Base-by-base conservation (phyloP, 2,888 invertebrate genomes). In the Alsophila aescularia region DNA sequence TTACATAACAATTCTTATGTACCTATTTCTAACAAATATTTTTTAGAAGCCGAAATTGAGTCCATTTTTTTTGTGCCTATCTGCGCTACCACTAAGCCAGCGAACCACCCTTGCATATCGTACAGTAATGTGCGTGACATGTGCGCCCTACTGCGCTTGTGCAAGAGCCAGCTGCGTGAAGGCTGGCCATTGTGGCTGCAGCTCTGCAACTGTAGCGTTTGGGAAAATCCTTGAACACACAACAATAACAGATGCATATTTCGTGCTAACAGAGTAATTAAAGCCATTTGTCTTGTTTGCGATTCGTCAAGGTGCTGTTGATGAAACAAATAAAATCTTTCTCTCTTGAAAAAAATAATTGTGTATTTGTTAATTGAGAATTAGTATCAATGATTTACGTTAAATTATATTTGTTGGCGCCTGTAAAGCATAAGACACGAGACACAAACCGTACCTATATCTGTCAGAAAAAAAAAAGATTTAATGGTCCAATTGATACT, bases 81-180 rank as follows among this genome's bases (percentile, higher is more conserved):
- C 7, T 2, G 7, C 24, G 7, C 24, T 7, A 24, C 24, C 24
- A 7, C 2, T 5, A 24, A 5, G 7, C 24, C 24, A 24, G 8
- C 8, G 24, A 27, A 9, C 3, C 32, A 32, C 15, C 6, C 31
- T 29, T 16, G n/a, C 18, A 37, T 37, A 7, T 12, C 24, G 8
- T 24, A 24, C 24, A 39, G 6, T 31, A 42, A 10, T 43, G 43
- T 31, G 40, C 40, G 58, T 52, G 53, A 58, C 55, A 59, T 75
- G 29, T 37, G 52, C 48, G 48, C 63, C 32, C 32, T 2, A 3
- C 61, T 61, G 21, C 35, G 55, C 56, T 67, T 67, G 56, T 57
- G 69, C 67, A 71, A 75, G 70, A 70, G 43, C 50, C 69, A 61
- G 21, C 34, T 52, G 66, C 79, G 72, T 81, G 81, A 81, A 83